Base-by-base conservation (phyloP, 1,140 invertebrate genomes). In the Bombus huntii region DNA sequence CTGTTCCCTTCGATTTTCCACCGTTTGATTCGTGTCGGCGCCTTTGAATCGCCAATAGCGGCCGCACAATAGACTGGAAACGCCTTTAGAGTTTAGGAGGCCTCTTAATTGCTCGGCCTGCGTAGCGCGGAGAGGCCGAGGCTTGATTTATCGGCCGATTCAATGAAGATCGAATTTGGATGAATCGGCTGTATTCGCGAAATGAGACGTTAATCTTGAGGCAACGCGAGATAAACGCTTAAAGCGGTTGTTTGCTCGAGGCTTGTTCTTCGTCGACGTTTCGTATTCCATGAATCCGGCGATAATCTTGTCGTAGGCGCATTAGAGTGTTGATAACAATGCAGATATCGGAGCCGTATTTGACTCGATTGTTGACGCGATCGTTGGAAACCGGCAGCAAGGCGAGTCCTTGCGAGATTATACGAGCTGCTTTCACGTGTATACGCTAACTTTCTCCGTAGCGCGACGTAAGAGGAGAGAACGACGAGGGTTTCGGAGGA, bases 381-480 rank as follows among this genome's bases (percentile, higher is more conserved):
- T 66, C 44, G 53, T 31, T 34, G 68, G 31, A 37, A 37, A 81
- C 47, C 73, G 83, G 39, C 72, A 65, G 77, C 53, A 13, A 74
- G 77, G 77, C 57, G 85, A 87, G 85, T 87, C 78, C 65, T 85
- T 65, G 85, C 62, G 44, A 34, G 80, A 86, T 86, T 86, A 47
- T 83, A 79, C 71, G 57, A 82, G 83, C 86, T 93, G 91, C 93
- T 93, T 94, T 94, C 92, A 91, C 91, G 87, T 90, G 77, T 90
- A 86, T 83, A 78, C 84, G 59, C 71, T 70, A 88, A 91, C 91
- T 94, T 92, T 93, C 92, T 92, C 91, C 90, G 82, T 34, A 68
- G 80, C 89, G 83, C 71, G 81, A 57, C 83, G 87, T 83, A 82
- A 59, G 80, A 74, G 88, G 87, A 80, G 81, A 76, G 84, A 87